Evolutionary conservation across 2,888 invertebrate genomes (phyloP), one percentile per base, ranked within the genome.

Genomic region (Hylaea fasciaria): DNA sequence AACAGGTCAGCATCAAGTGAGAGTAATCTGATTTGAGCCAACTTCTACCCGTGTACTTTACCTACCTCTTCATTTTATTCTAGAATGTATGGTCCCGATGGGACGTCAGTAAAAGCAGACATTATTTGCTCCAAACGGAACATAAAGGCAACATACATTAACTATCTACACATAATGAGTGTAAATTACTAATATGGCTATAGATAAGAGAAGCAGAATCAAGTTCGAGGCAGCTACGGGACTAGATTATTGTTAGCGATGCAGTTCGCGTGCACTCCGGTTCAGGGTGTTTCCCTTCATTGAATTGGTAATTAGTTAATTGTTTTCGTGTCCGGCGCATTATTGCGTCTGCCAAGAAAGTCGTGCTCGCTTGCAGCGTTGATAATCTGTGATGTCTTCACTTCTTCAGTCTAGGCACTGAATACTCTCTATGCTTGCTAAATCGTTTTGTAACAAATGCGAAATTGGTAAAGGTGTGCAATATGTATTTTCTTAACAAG

Each of bases 271-370:
- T 76, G 70, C 72, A 65, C 56, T 77, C 76, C 76, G 70, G 66
- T 74, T 76, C 72, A 69, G 49, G 54, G 66, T 80, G 80, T 85
- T 87, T 87, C 80, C 83, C 87, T 86, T 84, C 83, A 86, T 88
- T 89, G 89, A 87, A 84, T 89, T 88, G 82, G 77, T 86, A 89
- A 87, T 87, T 78, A 83, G 82, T 73, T 80, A 83, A 83, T 87
- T 85, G 84, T 85, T 76, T 70, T 69, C 69, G 71, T 74, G 73
- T 82, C 80, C 82, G 80, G 72, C 73, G 77, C 70, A 62, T 48
- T 61, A 44, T 44, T 61, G 57, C 47, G 44, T 35, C 55, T 49
- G 57, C 47, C 50, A 61, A 61, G 57, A 53, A 61, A 64, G 62
- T 53, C 28, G 45, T 32, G 17, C 35, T 17, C 16, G 35, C 22